Evolutionary conservation across 1,140 invertebrate genomes (phyloP), one percentile per base, ranked within the genome.

Genomic region (Drosophila lini): DNA sequence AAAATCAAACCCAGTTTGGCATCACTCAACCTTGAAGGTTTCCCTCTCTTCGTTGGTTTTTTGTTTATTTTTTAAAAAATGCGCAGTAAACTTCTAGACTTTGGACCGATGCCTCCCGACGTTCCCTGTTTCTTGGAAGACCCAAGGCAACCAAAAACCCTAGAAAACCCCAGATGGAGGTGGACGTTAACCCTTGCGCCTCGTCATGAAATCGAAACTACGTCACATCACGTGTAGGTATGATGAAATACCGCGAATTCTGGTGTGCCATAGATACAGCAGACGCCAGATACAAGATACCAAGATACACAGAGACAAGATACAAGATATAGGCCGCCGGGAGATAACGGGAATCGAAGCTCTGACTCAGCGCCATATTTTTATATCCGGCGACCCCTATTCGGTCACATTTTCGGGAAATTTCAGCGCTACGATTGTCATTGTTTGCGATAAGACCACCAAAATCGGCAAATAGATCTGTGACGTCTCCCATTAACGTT

Each of bases 361-460:
- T 22, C 45, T 74, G 70, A 74, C 40, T 74, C 69, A 74, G 40
- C 11, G 1, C 7, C 19, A 10, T 61, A 74, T 52, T 61, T 45
- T 53, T 45, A 40, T 53, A 41, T 16, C 16, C 16, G 4, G 13
- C 3, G 40, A 60, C 67, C 44, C 36, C 8, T 50, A 31, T 65
- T 36, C 45, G 58, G 36, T 60, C 74, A 77, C 74, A 76, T 56
- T 77, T 77, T 69, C 63, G 74, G 74, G 74, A 76, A 76, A 57
- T 67, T 76, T 76, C 73, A 76, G 31, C 32, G 15, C 61, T 55
- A 19, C 25, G 36, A 22, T 9, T 58, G 13, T 25, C 16, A 10
- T 32, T 50, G 7, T 19, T 25, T 15, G 34, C 52, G 71, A 75
- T 75, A 75, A 75, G 31, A 32, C n/a, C 28, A 11, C 22, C 22